Conservation (phyloP, 30 jellyfish, hydroid and myxozoan species). For the Morbakka virulenta region DNA sequence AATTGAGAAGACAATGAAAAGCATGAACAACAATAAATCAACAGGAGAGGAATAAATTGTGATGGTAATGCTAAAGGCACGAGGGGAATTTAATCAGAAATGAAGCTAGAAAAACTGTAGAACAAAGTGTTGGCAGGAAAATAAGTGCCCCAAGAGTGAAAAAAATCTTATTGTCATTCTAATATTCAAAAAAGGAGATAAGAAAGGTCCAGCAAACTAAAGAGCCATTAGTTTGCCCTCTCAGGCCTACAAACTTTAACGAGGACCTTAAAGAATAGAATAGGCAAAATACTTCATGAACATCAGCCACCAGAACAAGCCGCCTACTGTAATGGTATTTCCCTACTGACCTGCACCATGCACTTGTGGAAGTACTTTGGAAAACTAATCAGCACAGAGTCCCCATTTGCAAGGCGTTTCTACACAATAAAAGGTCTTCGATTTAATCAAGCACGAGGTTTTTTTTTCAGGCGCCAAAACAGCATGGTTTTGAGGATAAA, state of each 20-base stretch:
- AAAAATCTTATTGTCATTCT: slow-evolving; percentile 37
- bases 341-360: slow-evolving; percentile 31
- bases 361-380: slow-evolving; percentile 19
- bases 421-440: slow-evolving; percentile 43
- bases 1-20: too few species aligned
- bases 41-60: slow-evolving; percentile 19
- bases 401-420: slow-evolving; percentile 31
- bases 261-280: slow-evolving; percentile 36
- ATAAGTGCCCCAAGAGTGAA: slow-evolving; percentile 46
- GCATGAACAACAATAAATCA: not conserved
- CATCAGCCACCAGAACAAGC: too few species aligned
- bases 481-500: slow-evolving; percentile 20
- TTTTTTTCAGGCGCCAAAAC: slow-evolving; percentile 16
- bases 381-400: slow-evolving; percentile 28
- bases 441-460: slow-evolving; percentile 36
- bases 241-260: slow-evolving; percentile 37
- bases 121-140: too few species aligned
- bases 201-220: slow-evolving; percentile 58
- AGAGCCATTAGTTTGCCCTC: slow-evolving; percentile 59
- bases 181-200: slow-evolving; percentile 45
- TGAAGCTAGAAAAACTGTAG: slow-evolving; percentile 11
- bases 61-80: slow-evolving; percentile 38
- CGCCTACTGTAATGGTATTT: slow-evolving; percentile 10
- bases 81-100: slow-evolving; percentile 25
- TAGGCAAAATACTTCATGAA: slow-evolving; percentile 11